Base-by-base conservation (phyloP, 2,113 vertebrate species). In the Embiotoca jacksoni region DNA sequence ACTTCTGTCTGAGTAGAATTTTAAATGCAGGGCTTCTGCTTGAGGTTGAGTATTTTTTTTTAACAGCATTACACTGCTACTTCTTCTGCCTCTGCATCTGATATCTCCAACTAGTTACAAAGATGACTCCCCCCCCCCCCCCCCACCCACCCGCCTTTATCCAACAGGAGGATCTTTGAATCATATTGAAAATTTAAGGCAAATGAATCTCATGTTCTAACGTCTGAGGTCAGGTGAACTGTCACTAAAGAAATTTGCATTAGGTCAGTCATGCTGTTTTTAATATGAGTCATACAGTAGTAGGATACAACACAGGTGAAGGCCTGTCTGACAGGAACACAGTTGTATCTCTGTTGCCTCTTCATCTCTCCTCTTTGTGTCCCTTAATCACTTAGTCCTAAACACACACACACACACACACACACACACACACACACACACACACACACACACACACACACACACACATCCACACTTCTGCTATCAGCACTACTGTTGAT, bases 401-500 rank as follows among this genome's bases (percentile, higher is more conserved):
- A 23, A 60, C 54, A 39, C 62, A 39, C 64, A 50, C 23, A 23
- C 76, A n/a, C 44, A 47, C 52, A 57, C 69, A 37, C 10, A 41
- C 49, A 57, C 57, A n/a, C 44, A 9, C 33, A 60, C 54, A 39
- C 62, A 39, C 64, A 50, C 23, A 23, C 50, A 69, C 57, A 47
- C 36, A 57, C 46, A 67, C 57, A 59, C 44, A 39, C 31, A 39
- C 37, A 71, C 16, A 70, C 67, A 57, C 78, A 60, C 35, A 54
- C 73, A 46, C 68, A 13, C 72, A 13, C 44, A 60, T 37, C 66
- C 50, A 78, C 58, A 78, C 76, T 15, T 71, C 74, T 83, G 89
- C 76, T 91, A 87, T 91, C 89, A 82, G 75, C 13, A 16, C 64
- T 81, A 78, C 90, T 86, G 85, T 88, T 91, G 71, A 72, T 73